Conservation (phyloP, 2,888 invertebrate genomes). For the Lasioglossum villosulum region DNA sequence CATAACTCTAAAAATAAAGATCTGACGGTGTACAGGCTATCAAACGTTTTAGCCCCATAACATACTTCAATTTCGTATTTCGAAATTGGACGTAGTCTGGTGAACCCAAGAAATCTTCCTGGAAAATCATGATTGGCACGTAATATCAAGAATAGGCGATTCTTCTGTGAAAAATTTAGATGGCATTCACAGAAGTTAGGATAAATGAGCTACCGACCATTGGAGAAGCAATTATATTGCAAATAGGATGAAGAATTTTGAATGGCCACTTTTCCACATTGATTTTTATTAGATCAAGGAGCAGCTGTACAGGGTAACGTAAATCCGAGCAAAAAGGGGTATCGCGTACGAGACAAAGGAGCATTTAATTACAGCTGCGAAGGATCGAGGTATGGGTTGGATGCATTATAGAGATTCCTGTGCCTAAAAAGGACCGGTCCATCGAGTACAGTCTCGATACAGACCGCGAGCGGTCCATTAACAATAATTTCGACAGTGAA, state of each 20-base stretch:
- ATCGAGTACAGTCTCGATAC: constrained; percentile 49
- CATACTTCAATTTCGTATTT: background rate
- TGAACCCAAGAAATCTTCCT: too few relatives aligned
- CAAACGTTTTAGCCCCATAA: background rate
- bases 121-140: too few relatives aligned
- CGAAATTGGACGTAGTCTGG: too few relatives aligned
- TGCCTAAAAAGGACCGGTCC: constrained; percentile 45
- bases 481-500: constrained; percentile 69
- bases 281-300: too few relatives aligned
- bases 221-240: too few relatives aligned
- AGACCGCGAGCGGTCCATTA: constrained; percentile 62
- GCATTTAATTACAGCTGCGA: constrained; percentile 63
- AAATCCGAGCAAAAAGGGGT: constrained; percentile 11
- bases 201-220: too few relatives aligned
- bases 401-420: constrained; percentile 58
- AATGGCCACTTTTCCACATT: too few relatives aligned
- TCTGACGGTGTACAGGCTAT: background rate
- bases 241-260: too few relatives aligned
- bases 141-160: too few relatives aligned
- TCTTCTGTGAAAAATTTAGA: too few relatives aligned
- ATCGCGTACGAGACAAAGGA: constrained; percentile 41
- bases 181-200: too few relatives aligned
- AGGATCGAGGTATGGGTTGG: constrained; percentile 20
- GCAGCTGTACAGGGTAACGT: background rate
- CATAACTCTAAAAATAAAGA: constrained; percentile 14